phyloP scores from a whole-genome alignment of 1,140 invertebrate species.

The Meloidogyne chitwoodi region DNA sequence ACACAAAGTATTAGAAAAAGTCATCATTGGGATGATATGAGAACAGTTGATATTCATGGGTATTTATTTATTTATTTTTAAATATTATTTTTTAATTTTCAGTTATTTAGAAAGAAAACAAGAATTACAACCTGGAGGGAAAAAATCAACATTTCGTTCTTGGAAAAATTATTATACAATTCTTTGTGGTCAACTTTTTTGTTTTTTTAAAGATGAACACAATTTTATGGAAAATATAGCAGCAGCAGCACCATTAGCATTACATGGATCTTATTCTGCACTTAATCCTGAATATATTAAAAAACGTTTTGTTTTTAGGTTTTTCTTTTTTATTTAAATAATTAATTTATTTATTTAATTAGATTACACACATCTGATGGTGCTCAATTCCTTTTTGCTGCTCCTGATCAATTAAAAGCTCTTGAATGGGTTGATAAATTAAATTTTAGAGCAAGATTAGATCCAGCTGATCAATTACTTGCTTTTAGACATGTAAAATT shows the following conservation, averaged over 20 bases:
- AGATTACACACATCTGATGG: slow-evolving; percentile 69
- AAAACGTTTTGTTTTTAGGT: slow-evolving; percentile 83
- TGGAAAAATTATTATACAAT: slow-evolving; percentile 94
- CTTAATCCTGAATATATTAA: slow-evolving; percentile 80
- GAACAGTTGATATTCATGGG: slow-evolving; percentile 64
- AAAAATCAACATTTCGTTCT: slow-evolving; percentile 83
- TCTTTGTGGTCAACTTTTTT: slow-evolving; percentile 87
- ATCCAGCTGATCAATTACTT: slow-evolving; percentile 67
- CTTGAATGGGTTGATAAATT: slow-evolving; percentile 90
- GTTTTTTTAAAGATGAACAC: slow-evolving; percentile 87
- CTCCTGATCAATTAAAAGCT: slow-evolving; percentile 71
- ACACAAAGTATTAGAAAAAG: slow-evolving; percentile 78
- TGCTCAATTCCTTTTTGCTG: slow-evolving; percentile 84
- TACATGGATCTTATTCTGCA: slow-evolving; percentile 63
- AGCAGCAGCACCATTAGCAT: slow-evolving; percentile 81
- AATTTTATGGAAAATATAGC: slow-evolving; percentile 74
- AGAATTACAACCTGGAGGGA: slow-evolving; percentile 83
- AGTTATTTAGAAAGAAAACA: slow-evolving; percentile 89
- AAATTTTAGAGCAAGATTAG: slow-evolving; percentile 82
- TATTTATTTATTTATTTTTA: slow-evolving; percentile 9
- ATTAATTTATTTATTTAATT: background rate
- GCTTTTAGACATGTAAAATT: slow-evolving; percentile 8
- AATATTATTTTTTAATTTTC: slow-evolving; percentile 18
- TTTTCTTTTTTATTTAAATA: slow-evolving; percentile 4
- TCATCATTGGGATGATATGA: slow-evolving; percentile 66